Base-by-base conservation (phyloP, 1,140 invertebrate genomes). In the Melitaea cinxia region DNA sequence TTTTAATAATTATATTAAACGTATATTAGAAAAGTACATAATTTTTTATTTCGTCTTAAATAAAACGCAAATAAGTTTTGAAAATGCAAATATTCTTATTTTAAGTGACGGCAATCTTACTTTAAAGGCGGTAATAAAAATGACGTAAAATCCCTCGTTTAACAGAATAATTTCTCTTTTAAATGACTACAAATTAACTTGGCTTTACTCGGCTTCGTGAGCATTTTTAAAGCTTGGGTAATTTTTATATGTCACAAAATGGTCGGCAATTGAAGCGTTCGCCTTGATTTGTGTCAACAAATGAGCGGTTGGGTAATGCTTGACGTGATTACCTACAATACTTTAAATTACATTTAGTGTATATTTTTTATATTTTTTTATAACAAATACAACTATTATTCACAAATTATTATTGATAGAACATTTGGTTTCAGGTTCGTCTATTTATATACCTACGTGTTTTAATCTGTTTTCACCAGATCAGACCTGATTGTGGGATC, bases 171-270 rank as follows among this genome's bases (percentile, higher is more conserved):
- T 56, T 56, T 42, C 37, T 42, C 37, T 42, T 17, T 42, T 42
- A 42, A 56, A 56, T 21, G 54, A 56, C 37, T 26, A 37, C 35
- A 56, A 56, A 56, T 56, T 42, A 56, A 23, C 33, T 56, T 12
- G 21, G 54, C 15, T 42, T 42, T 26, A 10, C 15, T 6, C 42
- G 26, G 33, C 10, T 39, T 42, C 35, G 14, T 39, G 42, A 39
- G 54, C 15, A 42, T 42, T 42, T 42, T 17, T 42, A 42, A n/a
- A 42, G 37, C 37, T 17, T 0, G 37, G 37, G 6, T 9, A 15
- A 42, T 42, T 42, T 42, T 42, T 42, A 17, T 17, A 42, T 42
- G 37, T 17, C 37, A 42, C 37, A 9, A 42, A 42, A 19, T 17
- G 37, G 37, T 1, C 15, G 17, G 17, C 14, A 17, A 1, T 4